phyloP scores from a whole-genome alignment of 2,113 vertebrate genomes.

The Echinops telfairi region DNA sequence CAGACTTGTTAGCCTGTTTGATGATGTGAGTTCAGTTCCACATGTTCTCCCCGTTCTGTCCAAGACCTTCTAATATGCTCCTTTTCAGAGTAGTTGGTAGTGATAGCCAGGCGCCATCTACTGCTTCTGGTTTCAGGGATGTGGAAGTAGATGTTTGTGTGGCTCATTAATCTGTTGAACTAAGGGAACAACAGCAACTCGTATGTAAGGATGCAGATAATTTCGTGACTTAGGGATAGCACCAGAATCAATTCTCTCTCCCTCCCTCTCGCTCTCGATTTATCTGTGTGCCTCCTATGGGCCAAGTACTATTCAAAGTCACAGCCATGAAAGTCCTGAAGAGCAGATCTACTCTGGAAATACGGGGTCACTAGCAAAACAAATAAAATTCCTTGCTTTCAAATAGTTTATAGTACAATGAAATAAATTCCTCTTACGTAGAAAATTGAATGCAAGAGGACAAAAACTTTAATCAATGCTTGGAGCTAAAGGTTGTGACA shows the following conservation, averaged over 20 bases:
- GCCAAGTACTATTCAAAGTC: background rate
- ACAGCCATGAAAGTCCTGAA: background rate
- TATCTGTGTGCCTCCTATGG: background rate
- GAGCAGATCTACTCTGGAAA: background rate
- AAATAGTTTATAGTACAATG: background rate
- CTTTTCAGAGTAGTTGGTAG: no score
- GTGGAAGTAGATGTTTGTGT: no score
- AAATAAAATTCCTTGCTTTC: slow-evolving; percentile 2
- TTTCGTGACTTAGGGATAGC: background rate
- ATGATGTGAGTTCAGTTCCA: no score
- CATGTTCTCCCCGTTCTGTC: no score
- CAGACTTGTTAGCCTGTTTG: no score
- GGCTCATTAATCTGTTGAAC: no score
- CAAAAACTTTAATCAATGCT: slow-evolving; percentile 44
- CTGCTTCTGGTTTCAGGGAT: no score
- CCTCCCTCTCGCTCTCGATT: background rate
- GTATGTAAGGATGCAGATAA: background rate
- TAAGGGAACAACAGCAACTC: background rate
- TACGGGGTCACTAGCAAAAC: background rate
- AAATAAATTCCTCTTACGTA: slow-evolving; percentile 1
- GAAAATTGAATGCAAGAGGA: background rate
- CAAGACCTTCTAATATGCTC: no score
- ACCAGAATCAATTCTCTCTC: background rate
- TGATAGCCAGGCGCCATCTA: no score
- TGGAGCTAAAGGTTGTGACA: background rate